These are phyloP conservation scores for Hydrolagus affinis DNA, from an alignment of 2,113 vertebrate genomes.

Conservation along the genomic window DNA sequence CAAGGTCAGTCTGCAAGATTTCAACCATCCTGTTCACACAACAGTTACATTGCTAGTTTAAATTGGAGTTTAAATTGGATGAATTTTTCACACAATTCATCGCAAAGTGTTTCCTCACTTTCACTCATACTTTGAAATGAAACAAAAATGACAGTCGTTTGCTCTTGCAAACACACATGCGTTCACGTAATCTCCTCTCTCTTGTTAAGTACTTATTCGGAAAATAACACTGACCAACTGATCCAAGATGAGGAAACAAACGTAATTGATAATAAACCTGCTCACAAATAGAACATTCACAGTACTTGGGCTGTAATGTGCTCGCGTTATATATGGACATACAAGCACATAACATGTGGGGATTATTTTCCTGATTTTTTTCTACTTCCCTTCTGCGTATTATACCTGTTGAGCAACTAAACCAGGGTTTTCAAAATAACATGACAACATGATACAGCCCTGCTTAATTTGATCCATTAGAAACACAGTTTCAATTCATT, in stretches of 20 bases:
- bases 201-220: not conserved
- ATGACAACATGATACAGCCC: not conserved
- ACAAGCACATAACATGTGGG: not conserved
- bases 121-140: too few species aligned
- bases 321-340: too few species aligned
- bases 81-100: too few species aligned
- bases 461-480: conserved; percentile 23
- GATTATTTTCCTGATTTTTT: not conserved
- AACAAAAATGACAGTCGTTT: too few species aligned
- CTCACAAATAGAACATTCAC: not conserved
- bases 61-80: too few species aligned
- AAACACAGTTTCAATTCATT: not conserved
- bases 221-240: not conserved
- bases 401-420: not conserved
- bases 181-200: not conserved
- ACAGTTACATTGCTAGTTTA: too few species aligned
- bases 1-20: too few species aligned
- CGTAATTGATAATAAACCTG: not conserved
- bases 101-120: too few species aligned
- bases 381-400: not conserved
- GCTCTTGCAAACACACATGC: not conserved
- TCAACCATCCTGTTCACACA: too few species aligned
- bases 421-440: not conserved
- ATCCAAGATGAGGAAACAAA: not conserved
- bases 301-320: too few species aligned